Conservation (phyloP, 2,113 vertebrate genomes). For the Vulpes vulpes region DNA sequence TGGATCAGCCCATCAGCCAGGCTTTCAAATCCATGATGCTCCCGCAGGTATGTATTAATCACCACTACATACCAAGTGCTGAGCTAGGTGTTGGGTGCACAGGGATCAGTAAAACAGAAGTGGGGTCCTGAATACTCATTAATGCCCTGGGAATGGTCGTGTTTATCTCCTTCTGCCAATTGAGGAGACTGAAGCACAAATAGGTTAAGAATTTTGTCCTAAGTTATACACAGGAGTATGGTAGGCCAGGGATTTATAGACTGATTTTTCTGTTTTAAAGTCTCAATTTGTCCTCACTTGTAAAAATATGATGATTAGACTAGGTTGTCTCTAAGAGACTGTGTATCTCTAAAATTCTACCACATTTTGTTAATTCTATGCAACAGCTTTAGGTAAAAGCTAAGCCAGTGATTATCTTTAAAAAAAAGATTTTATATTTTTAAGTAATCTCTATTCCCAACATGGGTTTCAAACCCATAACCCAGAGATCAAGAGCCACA, state of each 20-base stretch:
- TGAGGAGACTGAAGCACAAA: rapidly evolving
- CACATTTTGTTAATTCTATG: not conserved
- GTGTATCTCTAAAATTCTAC: not conserved
- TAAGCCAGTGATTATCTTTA: not conserved
- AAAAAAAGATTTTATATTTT: not conserved
- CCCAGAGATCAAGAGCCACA: not conserved
- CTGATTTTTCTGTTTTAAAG: not conserved
- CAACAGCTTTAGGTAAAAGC: not conserved
- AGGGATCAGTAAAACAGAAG: not conserved
- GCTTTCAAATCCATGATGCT: rapidly evolving
- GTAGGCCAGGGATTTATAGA: not conserved
- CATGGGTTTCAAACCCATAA: not conserved
- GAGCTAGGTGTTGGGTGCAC: not conserved
- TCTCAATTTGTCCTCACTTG: not conserved
- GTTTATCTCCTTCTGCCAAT: rapidly evolving
- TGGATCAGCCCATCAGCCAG: not conserved
- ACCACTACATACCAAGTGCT: rapidly evolving
- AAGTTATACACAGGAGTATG: not conserved
- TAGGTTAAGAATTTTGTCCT: not conserved
- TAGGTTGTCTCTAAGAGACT: not conserved
- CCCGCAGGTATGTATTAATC: rapidly evolving
- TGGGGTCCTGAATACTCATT: rapidly evolving
- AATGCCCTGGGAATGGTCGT: rapidly evolving
- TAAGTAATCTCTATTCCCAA: not conserved
- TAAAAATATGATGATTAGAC: not conserved